phyloP scores from a whole-genome alignment of 37 sponge, comb jelly and placozoan species.

The Tethya wilhelma region DNA sequence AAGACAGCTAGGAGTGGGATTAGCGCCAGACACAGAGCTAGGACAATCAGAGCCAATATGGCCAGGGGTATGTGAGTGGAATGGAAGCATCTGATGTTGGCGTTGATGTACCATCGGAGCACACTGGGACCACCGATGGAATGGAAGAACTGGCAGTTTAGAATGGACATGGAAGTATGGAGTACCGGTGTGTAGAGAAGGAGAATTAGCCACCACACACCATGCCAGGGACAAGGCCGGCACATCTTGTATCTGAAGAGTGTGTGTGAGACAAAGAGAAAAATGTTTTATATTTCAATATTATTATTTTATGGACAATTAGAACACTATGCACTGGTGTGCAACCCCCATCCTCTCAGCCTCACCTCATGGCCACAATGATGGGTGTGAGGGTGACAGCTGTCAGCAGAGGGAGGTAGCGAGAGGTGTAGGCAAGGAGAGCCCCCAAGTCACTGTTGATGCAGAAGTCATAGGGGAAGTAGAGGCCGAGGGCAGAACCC shows the following conservation, averaged over 20 bases:
- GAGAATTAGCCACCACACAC: constrained; percentile 51
- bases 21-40: constrained; percentile 11
- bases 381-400: constrained; percentile 2
- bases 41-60: constrained; percentile 48
- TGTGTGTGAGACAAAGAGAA: background rate
- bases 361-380: constrained; percentile 18
- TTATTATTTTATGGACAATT: background rate
- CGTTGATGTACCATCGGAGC: constrained; percentile 64
- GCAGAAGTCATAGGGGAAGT: constrained; percentile 85
- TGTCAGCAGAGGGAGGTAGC: constrained; percentile 58
- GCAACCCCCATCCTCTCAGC: background rate
- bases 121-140: background rate
- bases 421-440: constrained; percentile 40
- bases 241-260: constrained; percentile 1
- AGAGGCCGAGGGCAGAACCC: constrained; percentile 61
- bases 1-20: constrained; percentile 29
- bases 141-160: constrained; percentile 49
- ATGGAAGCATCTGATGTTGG: constrained; percentile 55
- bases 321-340: background rate
- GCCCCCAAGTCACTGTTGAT: constrained; percentile 41
- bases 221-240: constrained; percentile 47
- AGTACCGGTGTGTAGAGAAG: constrained; percentile 61
- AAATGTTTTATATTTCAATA: background rate
- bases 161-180: constrained; percentile 62
- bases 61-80: constrained; percentile 57